Conservation (phyloP, 2,888 invertebrate genomes). For the Chaetoderma sp. region DNA sequence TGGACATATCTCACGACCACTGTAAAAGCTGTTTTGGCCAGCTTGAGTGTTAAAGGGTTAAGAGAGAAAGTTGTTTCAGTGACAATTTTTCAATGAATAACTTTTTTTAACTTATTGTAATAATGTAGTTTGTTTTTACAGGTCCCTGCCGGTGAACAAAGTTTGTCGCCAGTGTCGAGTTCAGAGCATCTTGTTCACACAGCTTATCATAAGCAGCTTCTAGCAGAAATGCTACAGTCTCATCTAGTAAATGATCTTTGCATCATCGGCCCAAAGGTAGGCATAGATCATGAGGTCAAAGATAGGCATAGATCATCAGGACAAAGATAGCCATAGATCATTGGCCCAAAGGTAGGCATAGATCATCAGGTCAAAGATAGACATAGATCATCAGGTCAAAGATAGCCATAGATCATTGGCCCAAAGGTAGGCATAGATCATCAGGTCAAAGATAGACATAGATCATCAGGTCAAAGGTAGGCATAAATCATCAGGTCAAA, state of each 20-base stretch:
- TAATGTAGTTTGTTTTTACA: constrained; percentile 11
- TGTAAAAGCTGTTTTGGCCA: too few relatives aligned
- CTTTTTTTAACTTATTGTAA: background rate
- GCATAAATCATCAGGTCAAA: constrained; percentile 84
- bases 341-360: constrained; percentile 80
- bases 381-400: too few relatives aligned
- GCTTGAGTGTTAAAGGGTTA: too few relatives aligned
- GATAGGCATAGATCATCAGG: too few relatives aligned
- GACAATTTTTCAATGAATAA: too few relatives aligned
- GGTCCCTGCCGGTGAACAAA: constrained; percentile 37
- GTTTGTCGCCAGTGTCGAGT: background rate
- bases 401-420: constrained; percentile 79
- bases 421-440: constrained; percentile 75
- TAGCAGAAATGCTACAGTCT: constrained; percentile 83
- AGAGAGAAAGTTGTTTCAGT: too few relatives aligned
- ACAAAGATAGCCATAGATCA: constrained; percentile 71
- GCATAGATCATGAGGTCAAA: constrained; percentile 10
- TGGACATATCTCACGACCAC: too few relatives aligned
- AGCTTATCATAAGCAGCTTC: constrained; percentile 81
- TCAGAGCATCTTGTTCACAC: constrained; percentile 77
- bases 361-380: background rate
- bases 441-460: background rate
- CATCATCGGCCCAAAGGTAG: constrained; percentile 82
- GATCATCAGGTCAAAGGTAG: too few relatives aligned
- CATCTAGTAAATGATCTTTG: constrained; percentile 87